phyloP scores from a whole-genome alignment of 2,113 vertebrate species.

The Aldabrachelys gigantea region DNA sequence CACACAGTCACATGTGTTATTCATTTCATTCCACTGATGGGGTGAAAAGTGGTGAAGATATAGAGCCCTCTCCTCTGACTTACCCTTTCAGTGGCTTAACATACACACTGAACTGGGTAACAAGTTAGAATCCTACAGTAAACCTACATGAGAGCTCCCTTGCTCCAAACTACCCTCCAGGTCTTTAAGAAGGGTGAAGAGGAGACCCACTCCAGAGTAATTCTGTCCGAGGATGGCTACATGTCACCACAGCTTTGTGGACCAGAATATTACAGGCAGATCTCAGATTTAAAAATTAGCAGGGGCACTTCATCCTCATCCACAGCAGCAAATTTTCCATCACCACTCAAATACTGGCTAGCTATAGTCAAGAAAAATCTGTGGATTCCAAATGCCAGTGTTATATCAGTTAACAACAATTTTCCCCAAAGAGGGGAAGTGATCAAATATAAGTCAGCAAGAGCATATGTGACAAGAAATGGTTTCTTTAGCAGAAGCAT shows the following conservation, averaged over 20 bases:
- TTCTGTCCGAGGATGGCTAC: conserved; percentile 47
- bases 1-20: neutral
- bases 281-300: neutral
- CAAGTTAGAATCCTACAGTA: no score
- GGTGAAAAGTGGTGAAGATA: neutral
- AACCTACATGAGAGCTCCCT: neutral
- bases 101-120: conserved; percentile 3
- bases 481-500: neutral
- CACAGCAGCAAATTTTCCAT: neutral
- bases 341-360: neutral
- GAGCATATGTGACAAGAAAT: neutral
- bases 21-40: neutral
- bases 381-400: neutral
- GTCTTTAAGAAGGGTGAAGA: conserved; percentile 16
- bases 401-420: neutral
- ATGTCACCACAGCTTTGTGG: neutral
- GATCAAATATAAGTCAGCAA: neutral
- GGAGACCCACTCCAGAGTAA: neutral
- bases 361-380: neutral
- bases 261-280: neutral
- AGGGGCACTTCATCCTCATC: neutral
- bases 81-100: neutral
- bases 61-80: neutral
- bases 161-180: neutral
- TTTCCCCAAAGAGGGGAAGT: neutral